Conservation (phyloP, 2,113 vertebrate species). For the Hippocampus barbouri region DNA sequence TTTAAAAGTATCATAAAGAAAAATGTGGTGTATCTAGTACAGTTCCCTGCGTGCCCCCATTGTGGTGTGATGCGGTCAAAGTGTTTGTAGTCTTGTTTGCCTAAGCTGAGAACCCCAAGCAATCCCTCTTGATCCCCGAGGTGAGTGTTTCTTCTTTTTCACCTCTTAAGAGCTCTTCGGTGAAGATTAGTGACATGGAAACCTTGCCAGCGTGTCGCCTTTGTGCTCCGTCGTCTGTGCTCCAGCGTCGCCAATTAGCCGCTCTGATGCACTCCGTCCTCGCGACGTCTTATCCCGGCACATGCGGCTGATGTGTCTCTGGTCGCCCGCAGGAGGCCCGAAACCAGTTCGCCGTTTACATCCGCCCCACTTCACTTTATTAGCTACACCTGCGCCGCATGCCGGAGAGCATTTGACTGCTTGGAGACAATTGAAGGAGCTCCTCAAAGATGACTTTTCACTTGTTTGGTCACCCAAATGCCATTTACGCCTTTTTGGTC, state of each 20-base stretch:
- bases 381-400: not conserved
- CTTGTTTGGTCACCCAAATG: not conserved
- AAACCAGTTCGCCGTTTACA: constrained; percentile 47
- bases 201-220: not conserved
- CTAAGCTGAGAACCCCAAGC: not conserved
- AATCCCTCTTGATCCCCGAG: not conserved
- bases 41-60: not conserved
- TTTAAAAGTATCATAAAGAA: too few species aligned
- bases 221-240: constrained; percentile 33
- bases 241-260: constrained; percentile 40
- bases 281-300: constrained; percentile 27
- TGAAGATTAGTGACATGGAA: constrained; percentile 6
- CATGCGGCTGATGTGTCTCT: constrained; percentile 17
- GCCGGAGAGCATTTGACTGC: not conserved
- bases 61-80: not conserved
- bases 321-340: not conserved
- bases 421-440: not conserved
- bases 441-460: not conserved
- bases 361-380: not conserved
- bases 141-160: not conserved
- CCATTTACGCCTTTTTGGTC: not conserved
- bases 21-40: not conserved
- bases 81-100: not conserved
- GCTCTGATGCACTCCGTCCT: constrained; percentile 46
- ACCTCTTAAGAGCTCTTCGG: not conserved